Conservation (phyloP, 2,797 vertebrate genomes). For the Tadarida brasiliensis region DNA sequence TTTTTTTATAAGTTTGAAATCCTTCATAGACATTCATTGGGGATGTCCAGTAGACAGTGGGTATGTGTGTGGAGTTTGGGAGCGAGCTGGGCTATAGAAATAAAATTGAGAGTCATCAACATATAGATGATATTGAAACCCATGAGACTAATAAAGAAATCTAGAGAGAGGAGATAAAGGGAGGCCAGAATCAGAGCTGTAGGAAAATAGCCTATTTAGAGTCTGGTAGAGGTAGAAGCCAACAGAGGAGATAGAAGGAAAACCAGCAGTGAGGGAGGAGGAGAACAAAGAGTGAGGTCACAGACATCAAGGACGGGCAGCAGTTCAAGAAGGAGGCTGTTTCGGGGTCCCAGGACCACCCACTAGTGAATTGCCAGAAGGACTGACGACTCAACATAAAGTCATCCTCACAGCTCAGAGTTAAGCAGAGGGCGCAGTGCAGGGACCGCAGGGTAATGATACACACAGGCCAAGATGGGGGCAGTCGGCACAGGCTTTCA, state of each 20-base stretch:
- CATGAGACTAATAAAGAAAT: neutral
- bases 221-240: neutral
- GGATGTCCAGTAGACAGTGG: neutral
- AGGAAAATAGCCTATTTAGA: neutral
- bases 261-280: neutral
- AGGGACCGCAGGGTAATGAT: neutral
- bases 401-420: neutral
- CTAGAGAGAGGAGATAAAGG: neutral
- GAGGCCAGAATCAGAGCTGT: neutral
- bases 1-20: constrained; percentile 14
- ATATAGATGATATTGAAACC: neutral
- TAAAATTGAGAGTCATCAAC: neutral
- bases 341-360: neutral
- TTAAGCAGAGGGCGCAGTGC: neutral
- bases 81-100: neutral
- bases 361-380: neutral
- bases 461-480: neutral
- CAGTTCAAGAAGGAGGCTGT: neutral
- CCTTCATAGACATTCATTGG: neutral
- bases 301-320: neutral
- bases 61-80: neutral
- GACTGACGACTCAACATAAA: neutral
- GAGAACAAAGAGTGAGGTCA: neutral
- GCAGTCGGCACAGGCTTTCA: neutral
- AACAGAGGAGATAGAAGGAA: neutral